Evolutionary conservation across 2,797 vertebrate genomes (phyloP).

Genomic region (Gymnocypris eckloni): DNA sequence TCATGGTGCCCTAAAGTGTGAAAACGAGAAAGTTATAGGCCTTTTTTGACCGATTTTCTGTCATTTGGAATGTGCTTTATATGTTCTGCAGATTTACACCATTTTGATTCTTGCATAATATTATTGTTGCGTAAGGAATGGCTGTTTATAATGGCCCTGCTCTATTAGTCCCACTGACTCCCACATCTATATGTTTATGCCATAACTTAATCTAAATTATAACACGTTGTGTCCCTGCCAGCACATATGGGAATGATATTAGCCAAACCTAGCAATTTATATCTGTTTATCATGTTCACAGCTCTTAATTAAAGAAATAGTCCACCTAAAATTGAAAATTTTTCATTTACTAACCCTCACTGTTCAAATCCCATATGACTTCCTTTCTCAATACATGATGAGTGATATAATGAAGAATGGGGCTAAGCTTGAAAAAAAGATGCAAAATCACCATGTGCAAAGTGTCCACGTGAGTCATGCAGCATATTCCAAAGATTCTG

Average conservation of each 20-base stretch:
- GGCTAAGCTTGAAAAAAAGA: not conserved
- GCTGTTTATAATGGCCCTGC: conserved; percentile 60
- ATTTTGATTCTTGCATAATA: conserved; percentile 22
- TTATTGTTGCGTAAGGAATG: conserved; percentile 47
- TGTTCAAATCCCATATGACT: not conserved
- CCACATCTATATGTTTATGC: conserved; percentile 60
- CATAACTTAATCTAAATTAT: conserved; percentile 59
- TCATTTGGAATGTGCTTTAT: conserved; percentile 36
- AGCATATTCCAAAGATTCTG: not conserved
- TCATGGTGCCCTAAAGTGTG: conserved; percentile 52
- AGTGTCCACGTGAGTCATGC: not conserved
- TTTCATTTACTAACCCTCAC: not conserved
- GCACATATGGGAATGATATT: conserved; percentile 58
- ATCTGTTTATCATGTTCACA: conserved; percentile 31
- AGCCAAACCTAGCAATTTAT: conserved; percentile 38
- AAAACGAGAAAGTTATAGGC: conserved; percentile 48
- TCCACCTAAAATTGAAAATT: not conserved
- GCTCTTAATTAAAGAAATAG: conserved; percentile 18
- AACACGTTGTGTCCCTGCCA: conserved; percentile 58
- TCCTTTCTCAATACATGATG: conserved; percentile 9
- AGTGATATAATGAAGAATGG: not conserved
- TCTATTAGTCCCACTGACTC: conserved; percentile 57
- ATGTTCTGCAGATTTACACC: conserved; percentile 26
- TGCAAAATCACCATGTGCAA: not conserved
- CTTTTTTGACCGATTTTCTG: conserved; percentile 35